Evolutionary conservation across 1,140 invertebrate genomes (phyloP), one percentile per base, ranked within the genome.

Genomic region (Neodiprion fabricii): DNA sequence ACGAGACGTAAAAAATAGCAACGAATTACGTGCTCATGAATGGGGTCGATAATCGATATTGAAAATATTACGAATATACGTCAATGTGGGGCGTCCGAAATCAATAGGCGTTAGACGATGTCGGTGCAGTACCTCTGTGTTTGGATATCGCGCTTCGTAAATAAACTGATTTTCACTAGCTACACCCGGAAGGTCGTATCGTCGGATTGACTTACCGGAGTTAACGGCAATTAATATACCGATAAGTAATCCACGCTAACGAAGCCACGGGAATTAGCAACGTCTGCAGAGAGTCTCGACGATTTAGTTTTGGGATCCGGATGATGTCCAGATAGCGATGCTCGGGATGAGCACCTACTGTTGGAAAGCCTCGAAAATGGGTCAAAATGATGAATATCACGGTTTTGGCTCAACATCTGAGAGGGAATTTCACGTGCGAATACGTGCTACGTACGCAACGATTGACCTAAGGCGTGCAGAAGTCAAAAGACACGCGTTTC

Each of bases 211-310:
- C 0, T 61, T 61, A 61, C 53, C 53, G 53, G 53, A 14, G 53
- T 17, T 61, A 61, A 61, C 53, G 53, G n/a, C 53, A 61, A 61
- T 61, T 61, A 61, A 61, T 61, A 61, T 61, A 61, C 53, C 3
- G 53, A 61, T 61, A 61, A 61, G 53, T 61, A 9, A 12, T 61
- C 10, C 5, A 61, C n/a, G 11, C 53, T 61, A 61, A 61, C 53
- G 53, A 61, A 12, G 53, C 53, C 9, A 40, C 28, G 28, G 28
- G 28, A 40, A 40, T 40, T 40, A 40, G 1, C 28, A 40, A 40
- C 28, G 28, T 5, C 28, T 40, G 28, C 28, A 40, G 28, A 40
- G 28, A 40, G 28, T 40, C 28, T 40, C 28, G 28, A 40, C 28
- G 28, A 40, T 21, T 21, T 21, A 40, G 28, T 40, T 40, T 40